Conservation (phyloP, 2,888 invertebrate species). For the Platycheirus rosarum region DNA sequence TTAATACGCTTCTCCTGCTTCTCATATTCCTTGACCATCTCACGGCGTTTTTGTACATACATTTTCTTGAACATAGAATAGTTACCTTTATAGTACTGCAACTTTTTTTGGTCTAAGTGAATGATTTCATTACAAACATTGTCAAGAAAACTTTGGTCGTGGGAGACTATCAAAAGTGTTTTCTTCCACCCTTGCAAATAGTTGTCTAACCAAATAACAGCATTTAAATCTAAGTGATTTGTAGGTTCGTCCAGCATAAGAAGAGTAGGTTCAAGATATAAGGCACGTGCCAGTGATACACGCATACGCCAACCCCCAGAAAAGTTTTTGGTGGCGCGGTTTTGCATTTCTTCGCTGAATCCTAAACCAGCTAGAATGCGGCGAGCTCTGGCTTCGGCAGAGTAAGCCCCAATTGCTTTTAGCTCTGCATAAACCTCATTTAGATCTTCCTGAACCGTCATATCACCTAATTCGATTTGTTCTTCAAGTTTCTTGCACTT, state of each 20-base stretch:
- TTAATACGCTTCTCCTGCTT: constrained; percentile 98
- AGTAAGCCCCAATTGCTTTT: constrained; percentile 98
- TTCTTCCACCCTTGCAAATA: constrained; percentile 99
- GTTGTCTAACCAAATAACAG: constrained; percentile 99
- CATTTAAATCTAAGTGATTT: constrained; percentile 99
- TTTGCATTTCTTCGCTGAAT: constrained; percentile 94
- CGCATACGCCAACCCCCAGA: constrained; percentile 99
- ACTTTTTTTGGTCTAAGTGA: constrained; percentile 96
- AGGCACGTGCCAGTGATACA: constrained; percentile 96
- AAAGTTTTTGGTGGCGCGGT: constrained; percentile 94
- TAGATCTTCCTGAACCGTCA: constrained; percentile 89
- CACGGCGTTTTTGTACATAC: constrained; percentile 97
- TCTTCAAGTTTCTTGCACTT: constrained; percentile 93
- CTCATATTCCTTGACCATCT: constrained; percentile 98
- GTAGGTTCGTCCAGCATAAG: constrained; percentile 99
- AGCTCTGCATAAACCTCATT: constrained; percentile 97
- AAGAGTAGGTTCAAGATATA: constrained; percentile 98
- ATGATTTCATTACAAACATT: constrained; percentile 99
- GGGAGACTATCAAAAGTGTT: constrained; percentile 98
- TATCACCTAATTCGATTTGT: constrained; percentile 88
- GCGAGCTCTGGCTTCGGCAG: constrained; percentile 97
- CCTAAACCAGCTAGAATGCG: constrained; percentile 98
- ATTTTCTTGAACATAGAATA: constrained; percentile 99
- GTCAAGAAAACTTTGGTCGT: constrained; percentile 99
- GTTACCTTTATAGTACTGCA: constrained; percentile 98